Evolutionary conservation across 2,797 vertebrate species (phyloP), one percentile per base, ranked within the genome.

Genomic region (Atherinosoma microstoma): DNA sequence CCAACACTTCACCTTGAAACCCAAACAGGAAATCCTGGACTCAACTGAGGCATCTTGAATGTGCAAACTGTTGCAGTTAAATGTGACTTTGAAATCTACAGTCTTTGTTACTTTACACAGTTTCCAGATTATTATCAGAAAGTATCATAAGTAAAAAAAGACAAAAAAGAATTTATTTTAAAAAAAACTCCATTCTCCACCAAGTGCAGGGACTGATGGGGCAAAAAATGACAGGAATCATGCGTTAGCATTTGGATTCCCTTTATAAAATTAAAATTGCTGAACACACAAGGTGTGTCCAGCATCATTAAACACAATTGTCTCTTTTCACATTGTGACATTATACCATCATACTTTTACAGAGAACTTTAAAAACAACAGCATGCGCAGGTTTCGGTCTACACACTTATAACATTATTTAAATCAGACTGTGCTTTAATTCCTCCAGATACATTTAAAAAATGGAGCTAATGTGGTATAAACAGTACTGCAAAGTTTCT

Each of bases 21-120:
- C 90, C 93, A 99, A 99, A 94, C 96, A 97, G 86, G 97, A 99
- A 84, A 92, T 94, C 71, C 91, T 95, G 92, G 96, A 97, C 93
- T 98, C 91, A 89, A 58, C 27, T 56, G 4, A 11, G 0, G 47
- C 8, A 20, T 57, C 34, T 22, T 20, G 29, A 56, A 7, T 4
- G 8, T 16, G 12, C 16, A 45, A 15, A 54, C 45, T 54, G 36
- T 36, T 54, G 10, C 58, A 22, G 7, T 30, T 27, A 16, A 51
- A 53, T 54, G 51, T 51, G 47, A 24, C 47, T 32, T 40, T 53
- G 49, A 51, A 51, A 24, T 27, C 3, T 53, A n/a, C 45, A 6
- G 15, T 5, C n/a, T 49, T 49, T 51, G n/a, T 12, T 51, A 51
- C n/a, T 51, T 11, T 22, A 12, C 47, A 51, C 22, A 22, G 2